Evolutionary conservation across 1,140 invertebrate species (phyloP).

Genomic region (Phymorhynchus buccinoides): DNA sequence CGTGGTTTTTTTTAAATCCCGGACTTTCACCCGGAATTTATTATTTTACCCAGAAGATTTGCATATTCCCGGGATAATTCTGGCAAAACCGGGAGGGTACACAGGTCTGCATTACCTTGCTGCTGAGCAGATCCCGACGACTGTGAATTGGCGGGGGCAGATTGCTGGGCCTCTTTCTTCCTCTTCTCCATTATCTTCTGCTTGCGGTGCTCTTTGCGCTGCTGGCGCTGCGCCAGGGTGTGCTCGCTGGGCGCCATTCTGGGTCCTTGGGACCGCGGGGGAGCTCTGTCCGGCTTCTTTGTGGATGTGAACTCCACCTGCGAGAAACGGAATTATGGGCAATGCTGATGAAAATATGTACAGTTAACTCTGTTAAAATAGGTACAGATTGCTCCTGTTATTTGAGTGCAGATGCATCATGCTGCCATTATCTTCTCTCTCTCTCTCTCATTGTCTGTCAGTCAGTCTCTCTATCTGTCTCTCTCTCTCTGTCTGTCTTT

Average conservation of each 20-base stretch:
- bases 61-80: no score
- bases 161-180: conserved; percentile 47
- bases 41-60: no score
- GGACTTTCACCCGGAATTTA: no score
- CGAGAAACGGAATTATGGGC: neutral
- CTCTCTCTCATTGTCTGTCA: no score
- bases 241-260: conserved; percentile 33
- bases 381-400: neutral
- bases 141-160: conserved; percentile 40
- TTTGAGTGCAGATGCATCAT: no score
- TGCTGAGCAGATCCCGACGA: neutral
- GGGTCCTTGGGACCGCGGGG: neutral
- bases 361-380: neutral
- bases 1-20: no score
- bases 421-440: no score
- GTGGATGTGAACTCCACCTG: conserved; percentile 40
- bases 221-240: conserved; percentile 46
- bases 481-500: no score
- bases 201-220: conserved; percentile 46
- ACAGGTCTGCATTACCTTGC: neutral
- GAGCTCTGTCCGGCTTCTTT: conserved; percentile 18
- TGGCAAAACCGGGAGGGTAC: no score
- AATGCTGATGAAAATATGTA: neutral
- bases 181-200: conserved; percentile 44
- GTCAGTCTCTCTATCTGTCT: no score